Percentiles rank a stretch among this genome's conserved stretches.
Conservation (phyloP, 1,140 invertebrate genomes). For the Antheraea pernyi region DNA sequence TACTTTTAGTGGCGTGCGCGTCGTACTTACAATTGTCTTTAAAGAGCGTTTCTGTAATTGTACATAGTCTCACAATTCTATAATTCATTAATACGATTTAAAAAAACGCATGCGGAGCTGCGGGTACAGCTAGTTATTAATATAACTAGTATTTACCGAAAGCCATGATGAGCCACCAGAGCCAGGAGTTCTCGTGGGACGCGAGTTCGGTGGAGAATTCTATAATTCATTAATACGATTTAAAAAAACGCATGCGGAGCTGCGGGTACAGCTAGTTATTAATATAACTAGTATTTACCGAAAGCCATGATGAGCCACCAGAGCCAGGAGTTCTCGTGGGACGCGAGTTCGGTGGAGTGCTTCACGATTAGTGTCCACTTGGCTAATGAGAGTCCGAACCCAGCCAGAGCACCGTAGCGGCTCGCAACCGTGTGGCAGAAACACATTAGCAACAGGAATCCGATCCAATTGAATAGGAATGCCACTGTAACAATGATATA, state of each 20-base stretch:
- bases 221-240: no score
- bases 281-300: constrained; percentile 78
- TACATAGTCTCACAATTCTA: no score
- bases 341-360: constrained; percentile 91
- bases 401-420: constrained; percentile 94
- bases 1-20: no score
- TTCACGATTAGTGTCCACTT: constrained; percentile 98
- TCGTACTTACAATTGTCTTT: no score
- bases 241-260: no score
- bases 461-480: constrained; percentile 94
- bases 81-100: no score
- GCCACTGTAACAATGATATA: constrained; percentile 42
- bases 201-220: constrained; percentile 91
- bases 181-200: constrained; percentile 91
- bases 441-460: constrained; percentile 94
- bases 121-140: no score
- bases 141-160: constrained; percentile 82
- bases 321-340: constrained; percentile 92
- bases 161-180: constrained; percentile 94
- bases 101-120: no score
- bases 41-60: no score
- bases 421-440: constrained; percentile 96
- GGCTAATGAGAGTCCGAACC: constrained; percentile 94
- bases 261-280: no score
- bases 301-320: constrained; percentile 95